These are phyloP conservation scores for Dipodomys merriami DNA, from an alignment of 2,113 vertebrate genomes.

Conservation along the genomic window DNA sequence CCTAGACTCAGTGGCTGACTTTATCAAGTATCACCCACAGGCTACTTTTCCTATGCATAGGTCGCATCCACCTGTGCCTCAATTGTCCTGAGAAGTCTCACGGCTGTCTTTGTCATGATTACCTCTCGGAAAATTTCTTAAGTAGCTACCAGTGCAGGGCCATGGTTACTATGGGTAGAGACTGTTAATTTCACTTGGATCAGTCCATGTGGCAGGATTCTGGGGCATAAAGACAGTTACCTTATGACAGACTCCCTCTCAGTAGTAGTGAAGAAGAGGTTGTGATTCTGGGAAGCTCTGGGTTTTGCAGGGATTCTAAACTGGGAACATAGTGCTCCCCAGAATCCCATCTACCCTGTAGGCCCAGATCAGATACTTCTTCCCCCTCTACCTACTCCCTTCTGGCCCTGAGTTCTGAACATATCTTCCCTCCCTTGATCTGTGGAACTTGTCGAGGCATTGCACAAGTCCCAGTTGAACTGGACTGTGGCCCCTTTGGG, in stretches of 20 bases:
- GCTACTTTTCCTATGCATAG: neutral
- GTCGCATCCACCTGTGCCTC: neutral
- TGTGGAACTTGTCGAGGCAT: neutral
- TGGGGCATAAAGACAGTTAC: neutral
- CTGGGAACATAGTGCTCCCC: fast-evolving
- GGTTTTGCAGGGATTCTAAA: neutral
- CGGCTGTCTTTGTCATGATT: fast-evolving
- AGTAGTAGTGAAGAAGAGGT: too few species aligned
- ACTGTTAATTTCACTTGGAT: too few species aligned
- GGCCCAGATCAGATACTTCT: neutral
- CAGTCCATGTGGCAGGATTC: neutral
- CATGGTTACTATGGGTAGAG: neutral
- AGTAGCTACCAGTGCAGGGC: fast-evolving
- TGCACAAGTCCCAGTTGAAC: too few species aligned
- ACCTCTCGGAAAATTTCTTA: fast-evolving
- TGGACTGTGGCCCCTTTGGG: neutral
- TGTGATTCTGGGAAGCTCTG: neutral
- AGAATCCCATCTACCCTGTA: neutral
- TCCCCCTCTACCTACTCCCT: neutral
- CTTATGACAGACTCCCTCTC: neutral
- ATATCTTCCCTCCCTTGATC: neutral
- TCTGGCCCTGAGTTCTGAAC: neutral
- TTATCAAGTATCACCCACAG: neutral
- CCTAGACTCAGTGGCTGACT: neutral
- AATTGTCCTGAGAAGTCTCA: neutral